Conservation (phyloP, 2,888 invertebrate genomes). For the Gibbula magus region DNA sequence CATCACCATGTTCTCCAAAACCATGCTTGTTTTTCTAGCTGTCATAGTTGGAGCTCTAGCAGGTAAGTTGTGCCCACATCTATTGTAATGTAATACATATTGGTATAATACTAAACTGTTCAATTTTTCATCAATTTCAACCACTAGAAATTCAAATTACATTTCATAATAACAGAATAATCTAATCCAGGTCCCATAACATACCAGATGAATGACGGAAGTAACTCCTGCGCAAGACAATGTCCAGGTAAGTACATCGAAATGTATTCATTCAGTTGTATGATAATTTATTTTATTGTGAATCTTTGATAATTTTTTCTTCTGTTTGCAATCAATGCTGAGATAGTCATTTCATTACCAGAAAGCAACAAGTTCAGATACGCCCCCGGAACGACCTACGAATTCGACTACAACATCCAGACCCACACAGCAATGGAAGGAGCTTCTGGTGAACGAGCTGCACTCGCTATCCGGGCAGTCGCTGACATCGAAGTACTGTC, state of each 20-base stretch:
- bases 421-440: conserved; percentile 82
- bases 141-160: too few species aligned
- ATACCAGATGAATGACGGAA: background rate
- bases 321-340: background rate
- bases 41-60: conserved; percentile 22
- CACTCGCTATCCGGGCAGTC: conserved; percentile 72
- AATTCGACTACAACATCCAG: conserved; percentile 85
- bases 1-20: background rate
- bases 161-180: background rate
- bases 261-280: too few species aligned
- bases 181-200: conserved; percentile 23
- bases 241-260: conserved; percentile 33
- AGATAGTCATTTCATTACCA: conserved; percentile 32
- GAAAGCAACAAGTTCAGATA: conserved; percentile 75
- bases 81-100: background rate
- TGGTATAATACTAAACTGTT: background rate
- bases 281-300: background rate
- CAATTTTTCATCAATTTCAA: background rate
- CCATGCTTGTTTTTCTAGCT: background rate
- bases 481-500: conserved; percentile 75
- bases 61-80: background rate
- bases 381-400: conserved; percentile 83
- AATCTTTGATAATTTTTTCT: too few species aligned
- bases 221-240: conserved; percentile 28
- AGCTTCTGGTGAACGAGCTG: conserved; percentile 78